Percentiles rank a stretch among this genome's conserved stretches.
Conservation (phyloP, 1,140 invertebrate genomes). For the Gonioctena quinquepunctata region DNA sequence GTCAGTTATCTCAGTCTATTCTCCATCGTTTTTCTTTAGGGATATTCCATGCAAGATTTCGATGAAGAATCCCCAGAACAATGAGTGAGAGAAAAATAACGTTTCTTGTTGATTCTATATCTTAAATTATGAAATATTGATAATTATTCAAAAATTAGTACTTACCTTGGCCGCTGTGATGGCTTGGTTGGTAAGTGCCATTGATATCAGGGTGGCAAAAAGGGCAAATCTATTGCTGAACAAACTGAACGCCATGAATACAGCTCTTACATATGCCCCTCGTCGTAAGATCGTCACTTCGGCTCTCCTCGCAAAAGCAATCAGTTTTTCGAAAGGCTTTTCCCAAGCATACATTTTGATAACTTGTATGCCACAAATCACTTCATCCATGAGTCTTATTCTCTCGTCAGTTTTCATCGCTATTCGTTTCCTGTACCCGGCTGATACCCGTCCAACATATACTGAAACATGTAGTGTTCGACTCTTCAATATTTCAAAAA, state of each 20-base stretch:
- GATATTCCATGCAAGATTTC: no score
- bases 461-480: background rate
- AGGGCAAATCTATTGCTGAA: slow-evolving; percentile 71
- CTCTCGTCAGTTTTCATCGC: slow-evolving; percentile 74
- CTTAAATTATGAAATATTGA: no score
- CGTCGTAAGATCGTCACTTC: slow-evolving; percentile 67
- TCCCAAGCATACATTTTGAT: slow-evolving; percentile 87
- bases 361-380: slow-evolving; percentile 71
- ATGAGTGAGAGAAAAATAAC: no score
- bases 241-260: slow-evolving; percentile 74
- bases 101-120: no score
- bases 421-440: slow-evolving; percentile 65
- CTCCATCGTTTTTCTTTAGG: no score
- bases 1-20: no score
- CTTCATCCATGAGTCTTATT: slow-evolving; percentile 78
- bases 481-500: no score
- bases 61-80: no score
- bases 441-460: slow-evolving; percentile 63
- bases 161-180: slow-evolving; percentile 64
- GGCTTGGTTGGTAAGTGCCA: slow-evolving; percentile 59
- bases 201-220: slow-evolving; percentile 66
- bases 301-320: slow-evolving; percentile 61
- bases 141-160: background rate
- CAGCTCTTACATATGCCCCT: slow-evolving; percentile 68
- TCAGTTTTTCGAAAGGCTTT: slow-evolving; percentile 68